These are phyloP conservation scores for Bergia puertoricense DNA, from an alignment of 92 coral and sea anemone genomes.

Conservation along the genomic window DNA sequence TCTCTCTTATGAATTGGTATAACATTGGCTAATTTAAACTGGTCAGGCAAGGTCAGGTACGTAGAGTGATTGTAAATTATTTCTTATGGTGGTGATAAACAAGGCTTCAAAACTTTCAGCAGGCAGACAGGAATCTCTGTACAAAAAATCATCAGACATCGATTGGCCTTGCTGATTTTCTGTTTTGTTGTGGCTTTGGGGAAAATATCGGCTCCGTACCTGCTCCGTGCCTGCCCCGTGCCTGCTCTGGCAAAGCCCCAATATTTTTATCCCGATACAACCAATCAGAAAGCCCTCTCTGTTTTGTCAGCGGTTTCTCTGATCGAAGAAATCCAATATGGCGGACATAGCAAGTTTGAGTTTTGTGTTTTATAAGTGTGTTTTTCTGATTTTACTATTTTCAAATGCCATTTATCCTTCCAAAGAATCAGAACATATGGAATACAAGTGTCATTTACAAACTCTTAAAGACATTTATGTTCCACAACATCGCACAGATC, in stretches of 20 bases:
- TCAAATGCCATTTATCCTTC: not conserved
- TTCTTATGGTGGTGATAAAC: no score
- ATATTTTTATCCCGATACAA: not conserved
- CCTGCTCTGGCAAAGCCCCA: not conserved
- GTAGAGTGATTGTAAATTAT: no score
- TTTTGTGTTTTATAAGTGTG: not conserved
- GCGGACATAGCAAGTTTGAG: not conserved
- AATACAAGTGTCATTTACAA: not conserved
- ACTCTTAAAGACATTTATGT: slow-evolving; percentile 2
- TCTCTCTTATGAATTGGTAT: no score
- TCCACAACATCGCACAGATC: no score
- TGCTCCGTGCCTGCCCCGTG: not conserved
- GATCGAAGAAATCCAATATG: slow-evolving; percentile 7
- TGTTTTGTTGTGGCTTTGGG: not conserved
- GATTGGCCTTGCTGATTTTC: not conserved
- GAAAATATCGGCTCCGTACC: not conserved
- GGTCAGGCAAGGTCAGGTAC: no score
- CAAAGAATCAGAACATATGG: not conserved
- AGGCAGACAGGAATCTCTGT: not conserved
- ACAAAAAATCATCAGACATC: slow-evolving; percentile 7
- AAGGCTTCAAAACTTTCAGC: no score
- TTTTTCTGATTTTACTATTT: slow-evolving; percentile 3
- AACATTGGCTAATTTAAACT: no score
- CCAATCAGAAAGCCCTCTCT: slow-evolving; percentile 5
- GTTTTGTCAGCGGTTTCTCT: slow-evolving; percentile 11